Conservation (phyloP, 2,797 vertebrate species). For the Apodemus agrarius region DNA sequence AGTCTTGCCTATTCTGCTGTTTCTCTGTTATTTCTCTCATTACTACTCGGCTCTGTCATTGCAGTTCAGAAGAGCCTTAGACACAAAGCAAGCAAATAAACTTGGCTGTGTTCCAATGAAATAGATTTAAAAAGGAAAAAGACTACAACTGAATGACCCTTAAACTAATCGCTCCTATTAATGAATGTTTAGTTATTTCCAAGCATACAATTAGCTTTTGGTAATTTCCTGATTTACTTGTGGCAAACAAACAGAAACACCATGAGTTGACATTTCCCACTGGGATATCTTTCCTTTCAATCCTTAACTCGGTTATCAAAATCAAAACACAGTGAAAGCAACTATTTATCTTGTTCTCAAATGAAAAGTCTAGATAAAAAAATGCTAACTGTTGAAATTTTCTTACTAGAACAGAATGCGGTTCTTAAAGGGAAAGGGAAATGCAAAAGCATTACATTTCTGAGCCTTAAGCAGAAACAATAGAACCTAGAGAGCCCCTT, state of each 20-base stretch:
- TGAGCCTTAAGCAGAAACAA: not conserved
- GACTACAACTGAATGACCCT: not conserved
- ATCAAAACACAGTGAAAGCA: constrained; percentile 31
- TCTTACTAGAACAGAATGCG: not conserved
- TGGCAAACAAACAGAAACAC: not conserved
- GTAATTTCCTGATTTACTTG: constrained; percentile 37
- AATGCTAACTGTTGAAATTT: not conserved
- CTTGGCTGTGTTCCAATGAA: not conserved
- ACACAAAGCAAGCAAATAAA: not conserved
- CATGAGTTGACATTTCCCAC: not conserved
- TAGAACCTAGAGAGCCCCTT: not conserved
- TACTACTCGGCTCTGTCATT: not conserved
- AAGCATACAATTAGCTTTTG: constrained; percentile 12
- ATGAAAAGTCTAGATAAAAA: constrained; percentile 45
- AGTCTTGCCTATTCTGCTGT: not conserved
- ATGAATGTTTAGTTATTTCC: constrained; percentile 42
- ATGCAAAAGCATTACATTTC: not conserved
- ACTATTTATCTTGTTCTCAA: constrained; percentile 2
- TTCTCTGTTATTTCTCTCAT: not conserved
- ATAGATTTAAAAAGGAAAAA: not conserved
- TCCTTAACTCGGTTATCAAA: constrained; percentile 49
- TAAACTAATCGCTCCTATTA: constrained; percentile 12
- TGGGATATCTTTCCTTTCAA: constrained; percentile 16
- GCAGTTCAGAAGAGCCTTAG: not conserved
- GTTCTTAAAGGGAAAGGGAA: not conserved